Evolutionary conservation across 2,113 vertebrate species (phyloP).

Genomic region (Melanotaenia duboulayi): DNA sequence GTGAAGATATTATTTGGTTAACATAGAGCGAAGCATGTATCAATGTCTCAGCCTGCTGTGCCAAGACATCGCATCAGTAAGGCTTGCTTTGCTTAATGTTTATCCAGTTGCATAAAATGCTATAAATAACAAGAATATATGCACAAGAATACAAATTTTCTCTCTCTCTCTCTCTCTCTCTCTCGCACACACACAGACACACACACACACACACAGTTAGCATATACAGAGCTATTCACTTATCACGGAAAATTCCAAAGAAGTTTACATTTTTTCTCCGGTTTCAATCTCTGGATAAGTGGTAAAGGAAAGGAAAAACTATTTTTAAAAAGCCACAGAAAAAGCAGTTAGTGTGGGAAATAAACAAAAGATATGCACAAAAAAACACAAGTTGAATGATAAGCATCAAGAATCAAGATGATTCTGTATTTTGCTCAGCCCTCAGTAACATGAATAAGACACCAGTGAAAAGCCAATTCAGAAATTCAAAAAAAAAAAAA

Average conservation of each 20-base stretch:
- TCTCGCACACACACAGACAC: background rate
- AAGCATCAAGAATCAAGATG: too few species aligned
- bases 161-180: too few species aligned
- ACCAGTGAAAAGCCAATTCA: too few species aligned
- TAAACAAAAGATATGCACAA: conserved; percentile 9
- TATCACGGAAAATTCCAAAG: conserved; percentile 6
- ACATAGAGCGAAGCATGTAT: conserved; percentile 1
- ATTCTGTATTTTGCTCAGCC: too few species aligned
- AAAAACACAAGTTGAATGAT: too few species aligned
- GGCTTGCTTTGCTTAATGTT: conserved; percentile 18
- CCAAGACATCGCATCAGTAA: conserved; percentile 20
- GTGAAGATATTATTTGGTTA: conserved; percentile 19
- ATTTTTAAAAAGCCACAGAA: background rate
- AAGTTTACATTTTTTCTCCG: conserved; percentile 33
- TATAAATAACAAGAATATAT: conserved; percentile 28
- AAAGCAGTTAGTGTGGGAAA: conserved; percentile 18
- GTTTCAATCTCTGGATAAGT: conserved; percentile 12
- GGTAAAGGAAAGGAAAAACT: conserved; percentile 21
- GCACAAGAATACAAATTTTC: too few species aligned
- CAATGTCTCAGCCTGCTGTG: conserved; percentile 7
- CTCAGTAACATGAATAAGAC: too few species aligned
- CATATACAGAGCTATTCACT: background rate
- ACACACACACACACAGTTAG: background rate
- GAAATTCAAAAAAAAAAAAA: too few species aligned
- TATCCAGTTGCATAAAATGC: conserved; percentile 33